Conservation (phyloP, 1,140 invertebrate genomes). For the Pinna nobilis region DNA sequence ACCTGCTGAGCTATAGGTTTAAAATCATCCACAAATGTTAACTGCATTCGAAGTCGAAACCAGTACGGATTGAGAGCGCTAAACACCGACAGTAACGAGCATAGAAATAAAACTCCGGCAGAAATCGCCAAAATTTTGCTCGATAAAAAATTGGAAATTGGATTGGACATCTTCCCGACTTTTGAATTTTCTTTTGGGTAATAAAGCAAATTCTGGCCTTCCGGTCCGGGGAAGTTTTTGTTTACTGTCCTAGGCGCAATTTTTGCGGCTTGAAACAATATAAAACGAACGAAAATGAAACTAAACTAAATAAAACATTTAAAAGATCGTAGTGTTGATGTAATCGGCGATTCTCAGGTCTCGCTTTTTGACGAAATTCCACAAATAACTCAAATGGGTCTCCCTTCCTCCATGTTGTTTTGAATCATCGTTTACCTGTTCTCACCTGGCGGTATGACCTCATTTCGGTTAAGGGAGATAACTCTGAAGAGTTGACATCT, state of each 20-base stretch:
- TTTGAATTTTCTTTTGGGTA: too few relatives aligned
- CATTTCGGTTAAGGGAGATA: too few relatives aligned
- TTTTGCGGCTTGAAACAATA: not conserved
- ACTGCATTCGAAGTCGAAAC: slow-evolving; percentile 16
- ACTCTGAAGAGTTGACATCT: too few relatives aligned
- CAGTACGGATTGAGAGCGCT: slow-evolving; percentile 12
- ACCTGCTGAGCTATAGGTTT: not conserved
- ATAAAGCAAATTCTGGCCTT: slow-evolving; percentile 3
- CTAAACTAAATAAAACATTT: not conserved
- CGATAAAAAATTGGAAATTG: slow-evolving; percentile 11
- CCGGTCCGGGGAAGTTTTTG: slow-evolving; percentile 9
- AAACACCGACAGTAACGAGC: not conserved
- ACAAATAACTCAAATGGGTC: not conserved
- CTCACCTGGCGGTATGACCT: too few relatives aligned
- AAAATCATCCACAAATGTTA: slow-evolving; percentile 11
- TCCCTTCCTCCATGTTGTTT: slow-evolving; percentile 18
- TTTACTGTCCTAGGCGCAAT: not conserved
- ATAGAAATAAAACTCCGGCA: not conserved
- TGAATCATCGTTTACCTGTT: too few relatives aligned
- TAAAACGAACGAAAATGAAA: not conserved
- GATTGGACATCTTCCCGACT: slow-evolving; percentile 27
- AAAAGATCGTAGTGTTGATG: not conserved
- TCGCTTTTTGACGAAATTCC: not conserved
- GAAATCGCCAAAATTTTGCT: slow-evolving; percentile 17
- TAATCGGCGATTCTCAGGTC: not conserved